phyloP scores from a whole-genome alignment of 2,888 invertebrate genomes.

The Eueremaeus valkanovi region DNA sequence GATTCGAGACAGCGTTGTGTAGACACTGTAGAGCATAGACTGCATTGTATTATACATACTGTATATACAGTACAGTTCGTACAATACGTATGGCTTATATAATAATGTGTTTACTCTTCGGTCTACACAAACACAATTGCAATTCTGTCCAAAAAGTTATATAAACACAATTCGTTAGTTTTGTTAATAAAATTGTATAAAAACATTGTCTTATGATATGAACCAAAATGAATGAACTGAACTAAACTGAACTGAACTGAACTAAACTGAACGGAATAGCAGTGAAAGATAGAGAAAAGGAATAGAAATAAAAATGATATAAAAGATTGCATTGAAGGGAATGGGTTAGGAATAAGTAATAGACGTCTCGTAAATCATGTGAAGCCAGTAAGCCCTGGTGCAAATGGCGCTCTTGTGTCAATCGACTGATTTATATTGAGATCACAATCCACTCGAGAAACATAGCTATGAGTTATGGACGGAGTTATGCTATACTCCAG shows the following conservation, averaged over 20 bases:
- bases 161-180: background rate
- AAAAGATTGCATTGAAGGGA: background rate
- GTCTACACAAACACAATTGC: slow-evolving; percentile 21
- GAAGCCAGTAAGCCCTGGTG: slow-evolving; percentile 7
- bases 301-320: background rate
- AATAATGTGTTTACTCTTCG: slow-evolving; percentile 23
- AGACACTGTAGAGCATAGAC: background rate
- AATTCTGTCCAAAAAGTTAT: background rate
- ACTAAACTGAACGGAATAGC: no score
- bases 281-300: background rate
- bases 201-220: slow-evolving; percentile 1
- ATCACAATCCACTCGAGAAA: slow-evolving; percentile 33
- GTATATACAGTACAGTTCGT: background rate
- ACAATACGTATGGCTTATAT: background rate
- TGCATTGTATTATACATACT: background rate
- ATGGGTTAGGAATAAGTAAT: slow-evolving; percentile 9
- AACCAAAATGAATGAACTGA: no score
- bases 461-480: slow-evolving; percentile 32
- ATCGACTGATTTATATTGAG: slow-evolving; percentile 21
- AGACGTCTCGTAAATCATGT: background rate
- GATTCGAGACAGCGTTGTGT: background rate
- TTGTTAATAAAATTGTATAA: background rate
- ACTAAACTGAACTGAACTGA: no score
- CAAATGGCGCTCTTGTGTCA: slow-evolving; percentile 28
- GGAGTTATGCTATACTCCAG: slow-evolving; percentile 10